Evolutionary conservation across 2,888 invertebrate genomes (phyloP).

Genomic region (Phaedon cochleariae): DNA sequence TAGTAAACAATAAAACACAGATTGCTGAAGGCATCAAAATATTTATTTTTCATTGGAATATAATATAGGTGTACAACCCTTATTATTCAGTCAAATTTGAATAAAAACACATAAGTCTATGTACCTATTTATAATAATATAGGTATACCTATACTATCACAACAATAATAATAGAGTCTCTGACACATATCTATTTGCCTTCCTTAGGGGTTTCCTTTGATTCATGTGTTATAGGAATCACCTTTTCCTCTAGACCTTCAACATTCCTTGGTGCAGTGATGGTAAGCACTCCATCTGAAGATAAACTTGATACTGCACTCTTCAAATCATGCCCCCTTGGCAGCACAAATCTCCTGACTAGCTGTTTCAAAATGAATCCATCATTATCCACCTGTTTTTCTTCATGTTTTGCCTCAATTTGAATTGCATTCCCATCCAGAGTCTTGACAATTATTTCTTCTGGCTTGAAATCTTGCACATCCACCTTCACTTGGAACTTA

Average conservation of each 20-base stretch:
- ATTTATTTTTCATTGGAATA: too few relatives aligned
- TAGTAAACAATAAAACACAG: too few relatives aligned
- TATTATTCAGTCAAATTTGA: too few relatives aligned
- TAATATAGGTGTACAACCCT: too few relatives aligned
- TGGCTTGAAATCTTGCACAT: slow-evolving; percentile 80
- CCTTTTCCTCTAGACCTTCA: slow-evolving; percentile 40
- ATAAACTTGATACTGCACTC: slow-evolving; percentile 71
- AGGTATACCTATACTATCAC: too few relatives aligned
- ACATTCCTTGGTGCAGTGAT: slow-evolving; percentile 70
- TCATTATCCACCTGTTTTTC: slow-evolving; percentile 75
- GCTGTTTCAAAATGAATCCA: slow-evolving; percentile 79
- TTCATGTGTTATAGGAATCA: slow-evolving; percentile 41
- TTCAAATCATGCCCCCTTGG: slow-evolving; percentile 80
- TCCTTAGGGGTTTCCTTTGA: slow-evolving; percentile 5
- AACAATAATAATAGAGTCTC: too few relatives aligned
- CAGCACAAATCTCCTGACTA: slow-evolving; percentile 77
- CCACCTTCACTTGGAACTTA: slow-evolving; percentile 75
- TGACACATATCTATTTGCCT: background rate
- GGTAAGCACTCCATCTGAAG: slow-evolving; percentile 15
- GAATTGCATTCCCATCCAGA: slow-evolving; percentile 71
- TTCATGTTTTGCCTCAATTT: slow-evolving; percentile 81
- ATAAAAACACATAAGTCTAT: too few relatives aligned
- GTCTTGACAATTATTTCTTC: slow-evolving; percentile 82
- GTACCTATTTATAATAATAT: background rate
- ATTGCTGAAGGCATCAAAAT: too few relatives aligned